Percentiles rank a stretch among this genome's conserved stretches.
Evolutionary conservation across 2,797 vertebrate species (phyloP).

Genomic region (Silurus aristotelis): DNA sequence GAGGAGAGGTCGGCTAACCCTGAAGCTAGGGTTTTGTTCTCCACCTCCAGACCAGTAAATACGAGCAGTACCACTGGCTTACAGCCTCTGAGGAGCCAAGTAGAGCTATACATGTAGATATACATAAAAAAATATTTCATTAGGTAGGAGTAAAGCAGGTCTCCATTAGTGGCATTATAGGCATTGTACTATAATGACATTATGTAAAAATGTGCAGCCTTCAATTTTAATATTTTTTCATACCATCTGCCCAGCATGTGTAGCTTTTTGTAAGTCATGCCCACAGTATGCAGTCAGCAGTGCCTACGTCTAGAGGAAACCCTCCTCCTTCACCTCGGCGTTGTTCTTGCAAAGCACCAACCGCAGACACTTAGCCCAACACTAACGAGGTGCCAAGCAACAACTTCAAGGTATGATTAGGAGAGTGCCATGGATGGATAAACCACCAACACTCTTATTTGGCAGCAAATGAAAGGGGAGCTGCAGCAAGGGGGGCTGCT

Average conservation of each 20-base stretch:
- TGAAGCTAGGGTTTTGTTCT: too few relatives aligned
- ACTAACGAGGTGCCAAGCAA: constrained; percentile 63
- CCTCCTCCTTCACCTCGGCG: constrained; percentile 12
- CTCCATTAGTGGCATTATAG: neutral
- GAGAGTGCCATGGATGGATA: constrained; percentile 56
- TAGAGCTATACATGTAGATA: too few relatives aligned
- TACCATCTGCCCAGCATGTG: constrained; percentile 34
- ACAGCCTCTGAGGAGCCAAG: too few relatives aligned
- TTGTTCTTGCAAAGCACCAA: constrained; percentile 36
- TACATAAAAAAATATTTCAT: neutral
- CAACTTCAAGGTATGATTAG: constrained; percentile 60
- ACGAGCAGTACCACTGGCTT: too few relatives aligned
- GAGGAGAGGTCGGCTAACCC: too few relatives aligned
- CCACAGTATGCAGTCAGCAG: constrained; percentile 5
- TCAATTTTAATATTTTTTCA: constrained; percentile 16
- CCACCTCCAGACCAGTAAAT: too few relatives aligned
- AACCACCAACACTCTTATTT: constrained; percentile 47
- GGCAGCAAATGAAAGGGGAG: constrained; percentile 58
- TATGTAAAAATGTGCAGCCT: constrained; percentile 25
- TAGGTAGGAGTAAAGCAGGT: neutral
- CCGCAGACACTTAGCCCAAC: constrained; percentile 60
- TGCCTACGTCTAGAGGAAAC: constrained; percentile 3
- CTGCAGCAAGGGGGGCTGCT: constrained; percentile 24
- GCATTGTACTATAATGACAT: neutral
- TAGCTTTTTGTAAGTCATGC: constrained; percentile 14